Evolutionary conservation across 2,797 vertebrate genomes (phyloP).

Genomic region (Petrocephalus sullivani): DNA sequence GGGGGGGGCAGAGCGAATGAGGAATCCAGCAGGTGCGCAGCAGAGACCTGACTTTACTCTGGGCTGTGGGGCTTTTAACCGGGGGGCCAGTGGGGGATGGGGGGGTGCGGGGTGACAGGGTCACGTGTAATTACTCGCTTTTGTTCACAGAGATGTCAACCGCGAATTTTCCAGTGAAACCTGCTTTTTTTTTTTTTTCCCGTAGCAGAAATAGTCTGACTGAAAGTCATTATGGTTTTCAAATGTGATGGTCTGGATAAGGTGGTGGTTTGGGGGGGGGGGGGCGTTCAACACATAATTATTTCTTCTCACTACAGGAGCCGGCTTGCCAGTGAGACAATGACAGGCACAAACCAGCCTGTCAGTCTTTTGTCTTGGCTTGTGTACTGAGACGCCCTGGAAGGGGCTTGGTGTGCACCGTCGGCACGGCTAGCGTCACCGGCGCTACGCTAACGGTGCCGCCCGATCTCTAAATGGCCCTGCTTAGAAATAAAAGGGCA

Average conservation of each 20-base stretch:
- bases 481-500: neutral
- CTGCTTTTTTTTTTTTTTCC: conserved; percentile 11
- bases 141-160: conserved; percentile 42
- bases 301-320: conserved; percentile 67
- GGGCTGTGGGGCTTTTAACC: conserved; percentile 36
- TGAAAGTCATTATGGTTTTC: conserved; percentile 65
- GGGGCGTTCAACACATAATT: conserved; percentile 66
- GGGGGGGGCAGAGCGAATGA: conserved; percentile 33
- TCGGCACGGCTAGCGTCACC: neutral
- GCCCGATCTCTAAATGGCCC: neutral
- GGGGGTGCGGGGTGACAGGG: conserved; percentile 48
- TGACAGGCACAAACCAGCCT: conserved; percentile 42
- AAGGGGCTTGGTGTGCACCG: neutral
- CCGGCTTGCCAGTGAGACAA: conserved; percentile 65
- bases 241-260: conserved; percentile 60
- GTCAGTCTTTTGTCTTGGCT: conserved; percentile 11
- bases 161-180: conserved; percentile 27
- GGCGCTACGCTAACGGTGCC: neutral
- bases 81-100: conserved; percentile 1
- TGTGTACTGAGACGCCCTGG: neutral
- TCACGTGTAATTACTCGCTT: conserved; percentile 46
- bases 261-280: conserved; percentile 47
- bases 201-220: conserved; percentile 49
- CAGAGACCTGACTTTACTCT: conserved; percentile 32
- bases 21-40: conserved; percentile 50